These are phyloP conservation scores for Dioctria rufipes DNA, from an alignment of 2,888 invertebrate species.

Conservation along the genomic window DNA sequence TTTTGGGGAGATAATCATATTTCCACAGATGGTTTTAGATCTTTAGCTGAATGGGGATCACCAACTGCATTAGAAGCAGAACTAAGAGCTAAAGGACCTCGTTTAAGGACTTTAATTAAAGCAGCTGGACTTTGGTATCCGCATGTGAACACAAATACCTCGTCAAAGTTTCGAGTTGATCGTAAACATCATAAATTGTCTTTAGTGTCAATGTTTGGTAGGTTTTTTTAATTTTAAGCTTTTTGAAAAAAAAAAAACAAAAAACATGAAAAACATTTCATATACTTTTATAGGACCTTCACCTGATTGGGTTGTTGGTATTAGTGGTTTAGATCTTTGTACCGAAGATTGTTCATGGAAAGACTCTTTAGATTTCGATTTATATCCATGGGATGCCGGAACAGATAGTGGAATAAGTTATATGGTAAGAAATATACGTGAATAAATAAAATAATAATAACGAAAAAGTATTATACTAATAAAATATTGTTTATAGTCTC, in stretches of 20 bases:
- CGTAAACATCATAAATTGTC: constrained; percentile 89
- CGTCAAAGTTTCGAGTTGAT: constrained; percentile 87
- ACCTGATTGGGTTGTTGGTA: constrained; percentile 98
- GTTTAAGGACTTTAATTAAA: constrained; percentile 88
- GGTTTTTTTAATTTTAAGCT: constrained; percentile 51
- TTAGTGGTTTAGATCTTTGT: constrained; percentile 91
- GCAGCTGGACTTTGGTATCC: constrained; percentile 93
- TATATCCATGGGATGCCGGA: constrained; percentile 96
- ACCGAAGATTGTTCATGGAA: constrained; percentile 92
- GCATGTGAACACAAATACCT: constrained; percentile 86
- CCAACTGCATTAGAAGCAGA: constrained; percentile 91
- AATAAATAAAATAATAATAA: neutral
- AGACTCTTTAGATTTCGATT: constrained; percentile 84
- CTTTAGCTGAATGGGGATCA: constrained; percentile 80
- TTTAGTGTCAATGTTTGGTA: constrained; percentile 88
- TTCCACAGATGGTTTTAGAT: constrained; percentile 91
- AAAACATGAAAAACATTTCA: too few species aligned
- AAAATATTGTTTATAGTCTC: constrained; percentile 76
- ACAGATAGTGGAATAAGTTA: constrained; percentile 95
- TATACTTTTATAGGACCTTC: constrained; percentile 81
- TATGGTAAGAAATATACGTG: constrained; percentile 74
- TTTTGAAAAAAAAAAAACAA: too few species aligned
- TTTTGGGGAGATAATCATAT: constrained; percentile 94
- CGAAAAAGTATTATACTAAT: neutral
- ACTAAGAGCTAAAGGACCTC: constrained; percentile 84